These are phyloP conservation scores for Nemoura dubitans DNA, from an alignment of 2,888 invertebrate species.

Conservation along the genomic window DNA sequence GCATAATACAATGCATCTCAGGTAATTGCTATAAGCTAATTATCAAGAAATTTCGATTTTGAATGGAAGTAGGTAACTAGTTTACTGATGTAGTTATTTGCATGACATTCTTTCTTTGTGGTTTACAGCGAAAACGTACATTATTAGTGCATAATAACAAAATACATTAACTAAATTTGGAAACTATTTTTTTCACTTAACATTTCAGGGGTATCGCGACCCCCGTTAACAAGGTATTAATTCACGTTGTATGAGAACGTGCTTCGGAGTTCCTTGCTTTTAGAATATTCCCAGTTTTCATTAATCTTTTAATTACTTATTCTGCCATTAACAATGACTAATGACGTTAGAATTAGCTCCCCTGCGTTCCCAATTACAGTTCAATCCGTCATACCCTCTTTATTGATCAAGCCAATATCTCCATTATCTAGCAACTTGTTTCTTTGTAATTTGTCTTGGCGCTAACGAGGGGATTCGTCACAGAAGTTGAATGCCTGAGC, in stretches of 20 bases:
- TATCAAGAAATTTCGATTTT: constrained; percentile 1
- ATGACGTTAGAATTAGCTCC: constrained; percentile 13
- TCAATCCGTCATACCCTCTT: constrained; percentile 24
- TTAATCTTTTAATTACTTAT: constrained; percentile 28
- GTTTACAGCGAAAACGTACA: not conserved
- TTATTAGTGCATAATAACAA: too few species aligned
- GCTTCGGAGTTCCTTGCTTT: not conserved
- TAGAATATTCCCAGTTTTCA: constrained; percentile 1
- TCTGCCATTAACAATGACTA: constrained; percentile 25
- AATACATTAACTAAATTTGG: not conserved
- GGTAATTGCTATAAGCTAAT: not conserved
- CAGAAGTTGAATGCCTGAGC: not conserved
- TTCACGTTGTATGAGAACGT: not conserved
- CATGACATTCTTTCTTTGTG: not conserved
- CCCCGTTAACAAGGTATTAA: not conserved
- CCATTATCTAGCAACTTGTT: not conserved
- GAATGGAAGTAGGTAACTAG: not conserved
- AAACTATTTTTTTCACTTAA: not conserved
- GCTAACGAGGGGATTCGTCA: not conserved
- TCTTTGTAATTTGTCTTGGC: not conserved
- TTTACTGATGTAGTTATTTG: not conserved
- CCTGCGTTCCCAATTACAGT: not conserved
- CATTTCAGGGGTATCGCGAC: not conserved
- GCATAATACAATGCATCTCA: not conserved
- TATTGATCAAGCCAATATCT: constrained; percentile 5